Conservation (phyloP, 2,797 vertebrate genomes). For the Myiothlypis chrysogaster region DNA sequence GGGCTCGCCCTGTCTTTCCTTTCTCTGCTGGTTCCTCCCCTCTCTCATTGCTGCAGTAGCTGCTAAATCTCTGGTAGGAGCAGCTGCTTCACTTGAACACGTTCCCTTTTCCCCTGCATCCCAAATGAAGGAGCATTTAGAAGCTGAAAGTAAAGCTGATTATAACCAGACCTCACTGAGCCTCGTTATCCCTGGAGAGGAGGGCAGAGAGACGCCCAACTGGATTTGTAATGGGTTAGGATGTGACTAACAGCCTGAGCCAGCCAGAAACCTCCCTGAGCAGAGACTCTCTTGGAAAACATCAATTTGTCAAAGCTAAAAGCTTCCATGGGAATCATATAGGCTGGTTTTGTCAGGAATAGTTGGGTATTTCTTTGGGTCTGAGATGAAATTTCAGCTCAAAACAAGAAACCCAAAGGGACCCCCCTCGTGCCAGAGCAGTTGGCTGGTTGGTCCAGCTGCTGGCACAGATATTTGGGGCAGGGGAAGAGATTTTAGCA, state of each 20-base stretch:
- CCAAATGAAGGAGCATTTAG: background rate
- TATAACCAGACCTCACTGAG: background rate
- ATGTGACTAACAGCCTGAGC: slow-evolving; percentile 9
- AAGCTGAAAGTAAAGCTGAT: slow-evolving; percentile 19
- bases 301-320: background rate
- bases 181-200: background rate
- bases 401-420: background rate
- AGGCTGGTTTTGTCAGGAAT: background rate
- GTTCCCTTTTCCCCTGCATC: background rate
- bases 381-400: background rate
- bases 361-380: background rate
- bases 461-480: background rate
- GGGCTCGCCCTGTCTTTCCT: background rate
- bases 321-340: background rate
- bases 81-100: background rate
- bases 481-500: background rate
- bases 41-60: background rate
- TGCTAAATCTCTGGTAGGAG: background rate
- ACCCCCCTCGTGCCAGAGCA: background rate
- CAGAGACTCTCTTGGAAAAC: background rate
- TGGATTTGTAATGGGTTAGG: slow-evolving; percentile 8
- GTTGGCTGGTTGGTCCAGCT: rapidly evolving
- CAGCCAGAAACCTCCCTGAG: background rate
- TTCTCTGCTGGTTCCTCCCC: background rate
- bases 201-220: background rate